Evolutionary conservation across 1,140 invertebrate genomes (phyloP).

Genomic region (Drosophila sulfurigaster): DNA sequence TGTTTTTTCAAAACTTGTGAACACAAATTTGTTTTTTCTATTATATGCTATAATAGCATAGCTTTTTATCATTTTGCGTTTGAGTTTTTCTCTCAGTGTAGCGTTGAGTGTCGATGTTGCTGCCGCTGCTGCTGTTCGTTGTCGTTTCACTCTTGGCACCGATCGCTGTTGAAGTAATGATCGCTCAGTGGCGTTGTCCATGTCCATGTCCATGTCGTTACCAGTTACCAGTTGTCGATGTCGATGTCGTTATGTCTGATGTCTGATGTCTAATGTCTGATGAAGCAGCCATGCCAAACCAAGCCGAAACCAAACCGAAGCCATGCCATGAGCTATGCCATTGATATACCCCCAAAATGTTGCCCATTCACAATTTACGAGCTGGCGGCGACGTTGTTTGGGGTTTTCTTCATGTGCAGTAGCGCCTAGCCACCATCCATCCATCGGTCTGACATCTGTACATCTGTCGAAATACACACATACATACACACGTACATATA

Average conservation of each 20-base stretch:
- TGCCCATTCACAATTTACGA: slow-evolving; percentile 47
- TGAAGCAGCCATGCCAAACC: slow-evolving; percentile 29
- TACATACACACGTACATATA: too few relatives aligned
- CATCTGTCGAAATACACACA: background rate
- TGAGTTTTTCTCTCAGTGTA: background rate
- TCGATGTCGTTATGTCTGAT: slow-evolving; percentile 5
- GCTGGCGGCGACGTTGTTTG: slow-evolving; percentile 2
- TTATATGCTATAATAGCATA: too few relatives aligned
- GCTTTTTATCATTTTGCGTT: background rate
- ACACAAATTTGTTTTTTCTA: too few relatives aligned
- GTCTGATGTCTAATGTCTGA: slow-evolving; percentile 1
- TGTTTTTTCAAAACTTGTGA: too few relatives aligned
- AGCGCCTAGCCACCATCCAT: slow-evolving; percentile 12
- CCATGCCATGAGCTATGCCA: slow-evolving; percentile 2
- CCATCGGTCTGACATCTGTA: slow-evolving; percentile 4
- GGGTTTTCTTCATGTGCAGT: slow-evolving; percentile 35
- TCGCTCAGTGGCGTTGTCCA: slow-evolving; percentile 34
- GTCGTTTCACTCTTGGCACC: slow-evolving; percentile 33
- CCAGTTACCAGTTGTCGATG: slow-evolving; percentile 16
- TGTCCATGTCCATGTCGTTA: slow-evolving; percentile 19
- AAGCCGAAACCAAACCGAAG: background rate
- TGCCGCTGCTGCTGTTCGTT: slow-evolving; percentile 9
- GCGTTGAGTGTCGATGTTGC: slow-evolving; percentile 42
- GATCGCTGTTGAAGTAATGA: slow-evolving; percentile 36
- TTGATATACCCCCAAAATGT: slow-evolving; percentile 31